Base-by-base conservation (phyloP, 2,888 invertebrate species). In the Ceriagrion tenellum region DNA sequence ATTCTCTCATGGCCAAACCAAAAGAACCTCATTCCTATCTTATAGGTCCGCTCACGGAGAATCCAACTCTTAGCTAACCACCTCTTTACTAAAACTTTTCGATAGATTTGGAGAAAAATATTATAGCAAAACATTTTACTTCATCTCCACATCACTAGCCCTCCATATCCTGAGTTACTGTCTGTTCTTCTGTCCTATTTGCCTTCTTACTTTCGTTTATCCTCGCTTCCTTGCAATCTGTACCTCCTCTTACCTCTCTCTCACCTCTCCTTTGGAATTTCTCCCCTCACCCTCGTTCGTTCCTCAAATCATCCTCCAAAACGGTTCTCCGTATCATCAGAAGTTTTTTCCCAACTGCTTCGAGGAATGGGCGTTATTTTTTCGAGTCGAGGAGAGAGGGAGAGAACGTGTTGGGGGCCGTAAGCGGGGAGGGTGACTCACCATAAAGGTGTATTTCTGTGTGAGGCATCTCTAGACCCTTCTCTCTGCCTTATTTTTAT, bases 291-390 rank as follows among this genome's bases (percentile, higher is more conserved):
- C 23, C 91, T 56, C 40, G 59, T 63, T 69, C 63, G 40, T 69
- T 69, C n/a, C 47, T 69, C 93, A 55, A 69, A 93, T 59, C 93
- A 93, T 59, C 23, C 81, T 12, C 89, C 55, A 55, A 35, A 55
- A 55, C 55, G 89, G 89, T 89, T 89, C 89, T 13, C 89, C 40
- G 69, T 93, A 93, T 40, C 93, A 93, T 93, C 93, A 74, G 69
- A 81, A 63, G 35, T 47, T 69, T 40, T 8, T 40, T 8, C 91
- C 47, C 63, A 93, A 69, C 69, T 47, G 47, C 69, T 93, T 93
- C 93, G 93, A 47, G 91, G 59, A 91, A 91, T 12, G 40, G 93
- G 47, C 93, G 63, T 69, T 69, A 93, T 93, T 69, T 63, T 93
- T 74, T 55, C 69, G n/a, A 23, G 40, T n/a, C n/a, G n/a, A 47